Evolutionary conservation across 2,888 invertebrate species (phyloP).

Genomic region (Anthoptus insignis): DNA sequence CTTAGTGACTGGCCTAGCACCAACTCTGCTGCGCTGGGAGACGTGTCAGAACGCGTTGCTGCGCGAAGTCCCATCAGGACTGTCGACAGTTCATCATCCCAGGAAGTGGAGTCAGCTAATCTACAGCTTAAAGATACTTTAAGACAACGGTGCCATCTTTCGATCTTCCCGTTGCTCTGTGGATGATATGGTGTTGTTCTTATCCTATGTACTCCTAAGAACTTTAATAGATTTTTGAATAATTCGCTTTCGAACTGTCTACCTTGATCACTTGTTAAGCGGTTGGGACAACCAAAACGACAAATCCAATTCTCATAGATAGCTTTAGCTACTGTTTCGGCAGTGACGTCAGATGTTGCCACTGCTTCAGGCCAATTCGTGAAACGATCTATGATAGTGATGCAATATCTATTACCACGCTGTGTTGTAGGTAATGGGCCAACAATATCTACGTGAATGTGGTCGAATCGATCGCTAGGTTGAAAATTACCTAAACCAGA

Average conservation of each 20-base stretch:
- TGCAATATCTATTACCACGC: background rate
- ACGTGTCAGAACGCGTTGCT: background rate
- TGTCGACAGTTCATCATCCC: constrained; percentile 8
- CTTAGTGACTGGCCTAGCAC: no score
- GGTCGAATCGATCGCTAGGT: no score
- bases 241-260: background rate
- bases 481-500: no score
- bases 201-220: no score
- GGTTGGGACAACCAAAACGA: background rate
- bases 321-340: background rate
- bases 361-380: background rate
- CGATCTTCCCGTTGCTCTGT: background rate
- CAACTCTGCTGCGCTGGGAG: constrained; percentile 4
- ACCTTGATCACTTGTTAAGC: background rate
- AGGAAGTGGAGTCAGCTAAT: background rate
- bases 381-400: background rate
- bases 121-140: constrained; percentile 1
- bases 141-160: constrained; percentile 7
- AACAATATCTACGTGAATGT: background rate
- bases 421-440: no score
- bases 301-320: background rate
- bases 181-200: no score
- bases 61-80: background rate
- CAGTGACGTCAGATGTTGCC: background rate
- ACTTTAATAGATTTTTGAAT: background rate